Evolutionary conservation across 1,140 invertebrate species (phyloP).

Genomic region (Drosophila simulans): DNA sequence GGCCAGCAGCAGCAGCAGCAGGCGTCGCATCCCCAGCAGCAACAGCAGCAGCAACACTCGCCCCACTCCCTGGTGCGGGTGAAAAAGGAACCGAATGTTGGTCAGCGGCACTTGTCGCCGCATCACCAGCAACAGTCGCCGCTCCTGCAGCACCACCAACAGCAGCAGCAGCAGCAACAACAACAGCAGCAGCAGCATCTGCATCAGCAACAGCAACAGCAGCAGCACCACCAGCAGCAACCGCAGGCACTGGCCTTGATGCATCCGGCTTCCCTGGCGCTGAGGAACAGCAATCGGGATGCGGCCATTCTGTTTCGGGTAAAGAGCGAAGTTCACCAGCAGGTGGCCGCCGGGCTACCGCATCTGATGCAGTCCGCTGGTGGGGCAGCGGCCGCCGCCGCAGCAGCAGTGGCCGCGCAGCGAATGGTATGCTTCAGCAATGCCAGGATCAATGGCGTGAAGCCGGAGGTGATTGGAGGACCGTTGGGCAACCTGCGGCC

Average conservation of each 20-base stretch:
- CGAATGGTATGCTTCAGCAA: conserved; percentile 87
- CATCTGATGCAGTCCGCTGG: conserved; percentile 74
- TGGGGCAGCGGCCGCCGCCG: conserved; percentile 65
- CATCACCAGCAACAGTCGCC: conserved; percentile 66
- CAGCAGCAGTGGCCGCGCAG: conserved; percentile 81
- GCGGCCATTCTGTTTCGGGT: conserved; percentile 80
- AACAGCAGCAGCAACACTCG: conserved; percentile 82
- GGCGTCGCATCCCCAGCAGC: conserved; percentile 74
- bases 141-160: conserved; percentile 74
- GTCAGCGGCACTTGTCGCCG: conserved; percentile 71
- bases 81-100: conserved; percentile 85
- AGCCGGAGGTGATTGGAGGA: conserved; percentile 91
- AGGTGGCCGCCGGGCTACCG: conserved; percentile 70
- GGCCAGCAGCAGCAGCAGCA: conserved; percentile 84
- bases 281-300: conserved; percentile 78
- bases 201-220: conserved; percentile 49
- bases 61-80: conserved; percentile 84
- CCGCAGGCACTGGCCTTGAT: conserved; percentile 80
- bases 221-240: conserved; percentile 82
- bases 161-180: conserved; percentile 49
- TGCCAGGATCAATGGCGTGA: conserved; percentile 90
- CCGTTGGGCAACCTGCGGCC: conserved; percentile 87
- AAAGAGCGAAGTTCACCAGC: conserved; percentile 83
- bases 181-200: conserved; percentile 46
- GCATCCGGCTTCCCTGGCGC: conserved; percentile 76